phyloP scores from a whole-genome alignment of 2,113 vertebrate genomes.

The Oxyruncus cristatus region DNA sequence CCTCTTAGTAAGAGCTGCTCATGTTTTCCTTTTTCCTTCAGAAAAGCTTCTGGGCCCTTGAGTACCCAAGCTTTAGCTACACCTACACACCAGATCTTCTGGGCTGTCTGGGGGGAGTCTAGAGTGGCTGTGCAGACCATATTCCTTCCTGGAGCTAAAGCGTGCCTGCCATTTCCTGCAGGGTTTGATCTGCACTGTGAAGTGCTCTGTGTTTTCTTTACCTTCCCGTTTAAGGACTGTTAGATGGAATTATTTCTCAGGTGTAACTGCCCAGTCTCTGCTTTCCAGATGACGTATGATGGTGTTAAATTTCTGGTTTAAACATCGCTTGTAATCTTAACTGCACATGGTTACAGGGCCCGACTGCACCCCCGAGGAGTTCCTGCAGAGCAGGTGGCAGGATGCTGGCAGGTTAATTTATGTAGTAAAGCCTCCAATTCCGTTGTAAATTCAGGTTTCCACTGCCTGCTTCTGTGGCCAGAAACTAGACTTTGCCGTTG shows the following conservation, averaged over 20 bases:
- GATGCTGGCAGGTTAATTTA: neutral
- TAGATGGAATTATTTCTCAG: neutral
- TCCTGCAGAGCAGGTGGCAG: neutral
- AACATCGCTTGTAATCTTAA: neutral
- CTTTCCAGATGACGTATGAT: neutral
- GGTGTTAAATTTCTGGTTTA: neutral
- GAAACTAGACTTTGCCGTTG: neutral
- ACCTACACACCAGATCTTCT: neutral
- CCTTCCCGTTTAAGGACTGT: neutral
- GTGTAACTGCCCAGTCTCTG: neutral
- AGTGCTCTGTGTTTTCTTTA: neutral
- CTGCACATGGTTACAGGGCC: neutral
- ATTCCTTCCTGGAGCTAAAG: neutral
- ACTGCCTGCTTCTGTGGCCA: neutral
- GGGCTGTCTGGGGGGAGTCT: neutral
- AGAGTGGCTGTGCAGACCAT: fast-evolving
- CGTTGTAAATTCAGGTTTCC: neutral
- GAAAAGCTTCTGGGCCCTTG: neutral
- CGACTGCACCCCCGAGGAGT: neutral
- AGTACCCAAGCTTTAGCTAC: neutral
- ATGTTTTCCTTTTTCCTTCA: neutral
- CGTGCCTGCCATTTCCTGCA: neutral
- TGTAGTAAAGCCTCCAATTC: neutral
- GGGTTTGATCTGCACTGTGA: neutral
- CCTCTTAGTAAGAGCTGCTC: neutral